Evolutionary conservation across 2,113 vertebrate genomes (phyloP).

Genomic region (Megaptera novaeangliae): DNA sequence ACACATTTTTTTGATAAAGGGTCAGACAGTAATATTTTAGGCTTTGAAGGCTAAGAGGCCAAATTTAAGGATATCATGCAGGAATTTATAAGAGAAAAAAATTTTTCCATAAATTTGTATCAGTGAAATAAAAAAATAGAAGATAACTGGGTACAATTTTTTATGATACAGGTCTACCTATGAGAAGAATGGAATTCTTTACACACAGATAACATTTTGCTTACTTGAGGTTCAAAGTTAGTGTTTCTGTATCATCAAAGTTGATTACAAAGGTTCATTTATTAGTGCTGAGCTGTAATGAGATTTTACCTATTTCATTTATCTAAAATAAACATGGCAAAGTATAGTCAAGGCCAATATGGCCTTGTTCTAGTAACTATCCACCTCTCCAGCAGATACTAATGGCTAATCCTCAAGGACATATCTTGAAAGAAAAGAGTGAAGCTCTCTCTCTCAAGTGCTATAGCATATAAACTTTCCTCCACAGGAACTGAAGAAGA

Average conservation of each 20-base stretch:
- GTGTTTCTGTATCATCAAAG: constrained; percentile 21
- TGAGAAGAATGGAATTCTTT: constrained; percentile 12
- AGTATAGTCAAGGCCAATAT: background rate
- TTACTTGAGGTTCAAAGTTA: background rate
- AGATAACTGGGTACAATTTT: background rate
- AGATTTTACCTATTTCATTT: background rate
- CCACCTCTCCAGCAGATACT: background rate
- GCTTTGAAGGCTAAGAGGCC: background rate
- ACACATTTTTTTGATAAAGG: background rate
- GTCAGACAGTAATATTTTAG: background rate
- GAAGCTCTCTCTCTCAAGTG: background rate
- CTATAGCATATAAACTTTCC: background rate
- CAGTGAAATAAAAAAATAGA: constrained; percentile 1
- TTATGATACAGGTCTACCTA: background rate
- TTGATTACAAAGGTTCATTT: background rate
- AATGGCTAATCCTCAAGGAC: background rate
- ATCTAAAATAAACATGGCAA: background rate
- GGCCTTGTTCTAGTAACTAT: background rate
- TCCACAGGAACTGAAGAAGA: background rate
- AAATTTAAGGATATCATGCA: constrained; percentile 11
- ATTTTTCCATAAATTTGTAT: background rate
- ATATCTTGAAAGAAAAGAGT: background rate
- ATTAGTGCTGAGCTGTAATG: background rate
- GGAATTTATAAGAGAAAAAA: background rate
- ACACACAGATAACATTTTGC: background rate